Evolutionary conservation across 1,140 invertebrate species (phyloP).

Genomic region (Drosophila biarmipes): DNA sequence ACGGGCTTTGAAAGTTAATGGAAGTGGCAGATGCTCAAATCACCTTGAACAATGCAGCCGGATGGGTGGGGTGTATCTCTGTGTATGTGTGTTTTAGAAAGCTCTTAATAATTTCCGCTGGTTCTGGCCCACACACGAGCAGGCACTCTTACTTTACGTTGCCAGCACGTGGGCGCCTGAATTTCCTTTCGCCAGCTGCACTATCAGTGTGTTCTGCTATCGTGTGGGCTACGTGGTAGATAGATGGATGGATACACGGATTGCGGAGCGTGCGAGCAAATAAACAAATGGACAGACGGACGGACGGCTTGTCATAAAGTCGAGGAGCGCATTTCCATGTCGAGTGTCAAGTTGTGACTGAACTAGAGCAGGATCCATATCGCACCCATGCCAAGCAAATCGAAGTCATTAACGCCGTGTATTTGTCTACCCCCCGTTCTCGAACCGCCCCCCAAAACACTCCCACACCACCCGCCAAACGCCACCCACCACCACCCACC

Average conservation of each 20-base stretch:
- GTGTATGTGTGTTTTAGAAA: slow-evolving; percentile 8
- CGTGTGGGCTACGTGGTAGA: slow-evolving; percentile 11
- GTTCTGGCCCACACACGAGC: slow-evolving; percentile 11
- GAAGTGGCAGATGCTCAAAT: slow-evolving; percentile 25
- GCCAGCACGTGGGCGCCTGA: slow-evolving; percentile 17
- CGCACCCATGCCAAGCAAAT: slow-evolving; percentile 27
- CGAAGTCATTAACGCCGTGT: slow-evolving; percentile 71
- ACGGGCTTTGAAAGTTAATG: slow-evolving; percentile 1
- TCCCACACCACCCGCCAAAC: neutral
- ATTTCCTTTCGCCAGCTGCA: slow-evolving; percentile 32
- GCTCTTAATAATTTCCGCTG: slow-evolving; percentile 39
- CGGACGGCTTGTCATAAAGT: slow-evolving; percentile 61
- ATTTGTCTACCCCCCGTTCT: slow-evolving; percentile 57
- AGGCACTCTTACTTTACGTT: slow-evolving; percentile 3
- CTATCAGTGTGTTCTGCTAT: slow-evolving; percentile 25
- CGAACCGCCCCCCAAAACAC: neutral
- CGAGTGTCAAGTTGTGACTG: slow-evolving; percentile 40
- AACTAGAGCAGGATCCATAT: slow-evolving; percentile 9
- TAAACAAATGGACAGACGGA: slow-evolving; percentile 37
- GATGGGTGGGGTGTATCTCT: neutral
- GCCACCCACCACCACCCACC: slow-evolving; percentile 1
- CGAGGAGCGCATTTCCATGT: slow-evolving; percentile 69
- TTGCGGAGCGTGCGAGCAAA: slow-evolving; percentile 10
- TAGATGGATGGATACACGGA: slow-evolving; percentile 4
- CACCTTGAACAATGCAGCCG: slow-evolving; percentile 40